phyloP scores from a whole-genome alignment of 2,797 vertebrate genomes.

The Vespertilio murinus region DNA sequence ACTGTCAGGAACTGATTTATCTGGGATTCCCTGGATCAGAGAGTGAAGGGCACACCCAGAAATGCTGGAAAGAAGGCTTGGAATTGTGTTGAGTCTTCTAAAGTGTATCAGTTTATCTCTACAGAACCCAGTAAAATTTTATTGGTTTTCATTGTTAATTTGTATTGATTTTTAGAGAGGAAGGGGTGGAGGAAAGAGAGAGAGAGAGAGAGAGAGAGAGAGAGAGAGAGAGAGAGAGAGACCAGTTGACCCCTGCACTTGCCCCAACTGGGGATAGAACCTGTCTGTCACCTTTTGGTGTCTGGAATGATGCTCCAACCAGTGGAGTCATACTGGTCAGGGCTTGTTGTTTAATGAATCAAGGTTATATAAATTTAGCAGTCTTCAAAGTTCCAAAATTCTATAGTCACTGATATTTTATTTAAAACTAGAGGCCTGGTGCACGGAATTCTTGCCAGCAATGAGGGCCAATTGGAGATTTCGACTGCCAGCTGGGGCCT shows the following conservation, averaged over 20 bases:
- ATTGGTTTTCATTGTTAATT: neutral
- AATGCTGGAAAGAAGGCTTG: neutral
- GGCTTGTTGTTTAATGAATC: neutral
- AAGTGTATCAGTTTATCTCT: neutral
- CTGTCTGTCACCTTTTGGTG: neutral
- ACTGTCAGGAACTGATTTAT: neutral
- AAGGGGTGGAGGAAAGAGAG: too few species aligned
- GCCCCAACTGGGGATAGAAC: neutral
- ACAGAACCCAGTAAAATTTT: neutral
- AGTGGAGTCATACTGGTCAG: neutral
- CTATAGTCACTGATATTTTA: neutral
- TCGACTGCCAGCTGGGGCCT: too few species aligned
- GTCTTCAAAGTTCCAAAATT: neutral
- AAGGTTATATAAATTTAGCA: neutral
- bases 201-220: too few species aligned
- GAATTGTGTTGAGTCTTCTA: neutral
- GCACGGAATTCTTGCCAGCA: too few species aligned
- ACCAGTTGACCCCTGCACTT: neutral
- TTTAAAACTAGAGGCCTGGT: neutral
- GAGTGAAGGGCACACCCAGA: neutral
- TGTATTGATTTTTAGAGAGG: neutral
- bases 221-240: neutral
- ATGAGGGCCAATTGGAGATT: too few species aligned
- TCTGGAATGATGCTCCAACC: neutral
- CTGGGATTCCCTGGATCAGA: neutral